Percentiles rank a stretch among this genome's conserved stretches.
Conservation (phyloP, 2,888 invertebrate species). For the Atrina japonica region DNA sequence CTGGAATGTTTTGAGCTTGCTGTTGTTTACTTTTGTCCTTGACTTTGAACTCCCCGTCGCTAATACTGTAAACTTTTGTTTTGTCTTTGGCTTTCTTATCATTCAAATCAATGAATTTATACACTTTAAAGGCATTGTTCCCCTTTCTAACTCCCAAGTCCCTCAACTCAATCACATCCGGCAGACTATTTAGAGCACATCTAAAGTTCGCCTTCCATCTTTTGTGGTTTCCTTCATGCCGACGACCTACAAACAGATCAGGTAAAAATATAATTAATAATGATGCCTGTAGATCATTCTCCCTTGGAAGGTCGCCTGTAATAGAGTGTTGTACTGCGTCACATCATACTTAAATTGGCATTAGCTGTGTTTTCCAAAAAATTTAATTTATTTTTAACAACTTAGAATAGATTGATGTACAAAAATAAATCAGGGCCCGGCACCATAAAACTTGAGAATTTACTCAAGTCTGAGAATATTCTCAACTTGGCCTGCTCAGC, state of each 20-base stretch:
- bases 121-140: constrained; percentile 72
- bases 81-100: constrained; percentile 29
- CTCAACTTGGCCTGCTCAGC: too few relatives aligned
- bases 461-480: too few relatives aligned
- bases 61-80: neutral
- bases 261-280: too few relatives aligned
- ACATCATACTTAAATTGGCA: too few relatives aligned
- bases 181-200: constrained; percentile 73
- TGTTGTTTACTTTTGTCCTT: constrained; percentile 3
- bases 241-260: constrained; percentile 53
- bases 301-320: too few relatives aligned
- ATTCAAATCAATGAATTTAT: constrained; percentile 57
- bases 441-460: too few relatives aligned
- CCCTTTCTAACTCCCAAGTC: constrained; percentile 65
- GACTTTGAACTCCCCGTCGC: neutral
- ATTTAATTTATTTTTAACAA: neutral
- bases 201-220: constrained; percentile 76
- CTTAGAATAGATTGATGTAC: too few relatives aligned
- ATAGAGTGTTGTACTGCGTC: too few relatives aligned
- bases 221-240: constrained; percentile 64
- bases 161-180: constrained; percentile 67
- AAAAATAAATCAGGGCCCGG: too few relatives aligned
- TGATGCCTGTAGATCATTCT: too few relatives aligned
- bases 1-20: too few relatives aligned
- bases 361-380: too few relatives aligned